Evolutionary conservation across 2,888 invertebrate species (phyloP).

Genomic region (Chrysomela aeneicollis): DNA sequence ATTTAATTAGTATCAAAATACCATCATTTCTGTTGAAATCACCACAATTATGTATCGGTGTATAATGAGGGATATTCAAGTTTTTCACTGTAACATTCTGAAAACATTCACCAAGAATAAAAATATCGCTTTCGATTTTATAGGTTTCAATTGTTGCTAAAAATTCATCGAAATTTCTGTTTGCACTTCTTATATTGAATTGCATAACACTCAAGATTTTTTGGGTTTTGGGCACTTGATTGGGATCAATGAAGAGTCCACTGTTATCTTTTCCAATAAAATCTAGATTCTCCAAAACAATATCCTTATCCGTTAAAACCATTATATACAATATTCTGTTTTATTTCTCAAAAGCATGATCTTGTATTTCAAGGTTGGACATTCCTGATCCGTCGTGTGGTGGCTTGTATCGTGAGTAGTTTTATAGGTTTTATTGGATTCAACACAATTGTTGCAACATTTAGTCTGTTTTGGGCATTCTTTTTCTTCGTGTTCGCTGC

Average conservation of each 20-base stretch:
- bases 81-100: conserved; percentile 4
- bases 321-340: conserved; percentile 8
- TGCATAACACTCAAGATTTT: background rate
- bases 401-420: conserved; percentile 1
- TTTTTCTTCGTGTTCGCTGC: background rate
- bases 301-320: background rate
- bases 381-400: background rate
- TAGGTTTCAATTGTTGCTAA: conserved; percentile 6
- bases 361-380: background rate
- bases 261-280: background rate
- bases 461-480: background rate
- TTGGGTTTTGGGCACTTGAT: background rate
- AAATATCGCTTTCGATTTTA: conserved; percentile 8
- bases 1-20: conserved; percentile 6
- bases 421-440: background rate
- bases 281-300: conserved; percentile 8
- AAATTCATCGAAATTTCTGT: conserved; percentile 11
- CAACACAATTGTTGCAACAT: no score
- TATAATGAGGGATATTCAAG: background rate
- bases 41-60: conserved; percentile 8
- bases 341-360: conserved; percentile 7
- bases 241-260: conserved; percentile 1
- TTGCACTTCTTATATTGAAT: conserved; percentile 9
- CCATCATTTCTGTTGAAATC: conserved; percentile 13
- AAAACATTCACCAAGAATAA: conserved; percentile 13